phyloP scores from a whole-genome alignment of 2,113 vertebrate genomes.

The Strix uralensis region DNA sequence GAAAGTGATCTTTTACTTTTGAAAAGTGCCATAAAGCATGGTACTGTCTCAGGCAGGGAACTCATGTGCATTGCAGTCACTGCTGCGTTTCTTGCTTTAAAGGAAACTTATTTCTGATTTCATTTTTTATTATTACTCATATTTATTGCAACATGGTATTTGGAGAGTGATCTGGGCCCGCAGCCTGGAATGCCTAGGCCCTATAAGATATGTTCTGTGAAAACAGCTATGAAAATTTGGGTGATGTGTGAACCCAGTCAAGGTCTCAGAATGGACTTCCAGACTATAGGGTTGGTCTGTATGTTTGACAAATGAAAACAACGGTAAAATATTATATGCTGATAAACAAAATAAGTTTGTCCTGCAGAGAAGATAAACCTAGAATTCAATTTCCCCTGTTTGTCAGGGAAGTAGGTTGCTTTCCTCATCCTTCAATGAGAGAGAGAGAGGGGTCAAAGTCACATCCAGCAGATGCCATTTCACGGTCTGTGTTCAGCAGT shows the following conservation, averaged over 20 bases:
- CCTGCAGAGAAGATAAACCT: neutral
- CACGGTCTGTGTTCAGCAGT: neutral
- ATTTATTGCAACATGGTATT: neutral
- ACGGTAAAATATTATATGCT: neutral
- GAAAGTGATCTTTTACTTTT: neutral
- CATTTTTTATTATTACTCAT: neutral
- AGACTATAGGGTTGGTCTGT: neutral
- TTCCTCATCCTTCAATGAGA: neutral
- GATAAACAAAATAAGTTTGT: neutral
- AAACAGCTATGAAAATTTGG: neutral
- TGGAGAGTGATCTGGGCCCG: neutral
- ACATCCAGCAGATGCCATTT: constrained; percentile 4
- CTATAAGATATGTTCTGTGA: neutral
- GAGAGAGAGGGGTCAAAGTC: constrained; percentile 31
- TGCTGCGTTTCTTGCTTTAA: neutral
- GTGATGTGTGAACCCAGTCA: neutral
- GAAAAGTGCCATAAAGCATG: neutral
- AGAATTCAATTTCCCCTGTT: neutral
- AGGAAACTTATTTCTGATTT: neutral
- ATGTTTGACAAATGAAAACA: neutral
- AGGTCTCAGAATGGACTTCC: neutral
- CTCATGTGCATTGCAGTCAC: neutral
- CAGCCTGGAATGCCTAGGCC: neutral
- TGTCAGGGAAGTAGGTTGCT: neutral
- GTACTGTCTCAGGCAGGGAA: neutral